Conservation (phyloP, 1,140 invertebrate species). For the Leucophenga varia region DNA sequence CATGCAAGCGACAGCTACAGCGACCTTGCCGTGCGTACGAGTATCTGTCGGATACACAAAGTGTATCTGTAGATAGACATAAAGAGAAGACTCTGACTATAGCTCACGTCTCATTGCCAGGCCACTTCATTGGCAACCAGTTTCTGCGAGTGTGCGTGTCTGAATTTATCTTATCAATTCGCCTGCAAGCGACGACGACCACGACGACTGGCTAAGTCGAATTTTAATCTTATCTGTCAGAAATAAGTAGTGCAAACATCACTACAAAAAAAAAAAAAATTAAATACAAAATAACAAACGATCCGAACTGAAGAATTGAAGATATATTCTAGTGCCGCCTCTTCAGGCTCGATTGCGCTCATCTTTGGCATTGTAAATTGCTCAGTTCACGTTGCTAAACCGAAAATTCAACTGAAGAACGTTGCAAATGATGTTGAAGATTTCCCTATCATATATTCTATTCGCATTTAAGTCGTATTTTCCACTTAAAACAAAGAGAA, state of each 20-base stretch:
- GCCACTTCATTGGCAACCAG: slow-evolving; percentile 37
- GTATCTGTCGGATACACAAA: slow-evolving; percentile 14
- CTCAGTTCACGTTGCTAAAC: slow-evolving; percentile 26
- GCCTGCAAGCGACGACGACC: no score
- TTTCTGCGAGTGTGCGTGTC: slow-evolving; percentile 1
- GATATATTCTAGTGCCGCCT: slow-evolving; percentile 15
- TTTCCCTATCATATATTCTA: no score
- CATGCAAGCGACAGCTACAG: slow-evolving; percentile 17
- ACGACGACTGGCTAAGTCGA: no score
- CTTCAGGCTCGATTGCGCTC: slow-evolving; percentile 9
- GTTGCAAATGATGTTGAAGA: no score
- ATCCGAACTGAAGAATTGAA: slow-evolving; percentile 17
- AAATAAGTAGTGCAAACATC: slow-evolving; percentile 49
- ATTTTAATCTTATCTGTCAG: slow-evolving; percentile 51
- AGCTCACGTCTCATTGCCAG: slow-evolving; percentile 22
- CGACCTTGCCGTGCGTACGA: slow-evolving; percentile 43
- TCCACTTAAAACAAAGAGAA: slow-evolving; percentile 9
- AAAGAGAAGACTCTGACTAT: no score
- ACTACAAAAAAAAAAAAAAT: slow-evolving; percentile 29
- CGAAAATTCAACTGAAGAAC: slow-evolving; percentile 23
- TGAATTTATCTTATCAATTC: slow-evolving; percentile 14
- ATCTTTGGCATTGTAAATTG: slow-evolving; percentile 20
- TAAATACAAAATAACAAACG: slow-evolving; percentile 18
- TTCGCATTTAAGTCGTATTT: neutral
- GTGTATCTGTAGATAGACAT: no score